Evolutionary conservation across 2,888 invertebrate species (phyloP), one percentile per base, ranked within the genome.

Genomic region (Lochmaea crataegi): DNA sequence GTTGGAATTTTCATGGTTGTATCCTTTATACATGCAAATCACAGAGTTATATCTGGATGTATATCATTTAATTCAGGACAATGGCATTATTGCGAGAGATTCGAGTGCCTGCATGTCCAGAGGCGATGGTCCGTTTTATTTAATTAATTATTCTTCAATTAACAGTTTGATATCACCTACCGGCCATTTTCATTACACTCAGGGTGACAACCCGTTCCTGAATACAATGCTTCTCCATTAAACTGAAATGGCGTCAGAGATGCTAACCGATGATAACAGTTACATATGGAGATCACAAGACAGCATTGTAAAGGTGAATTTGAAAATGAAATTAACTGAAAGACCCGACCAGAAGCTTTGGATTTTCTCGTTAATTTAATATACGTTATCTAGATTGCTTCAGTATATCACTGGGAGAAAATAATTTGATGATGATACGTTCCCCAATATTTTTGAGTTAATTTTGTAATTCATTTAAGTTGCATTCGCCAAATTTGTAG

Each of bases 101-200:
- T 51, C 51, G 51, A 51, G 51, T 51, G 51, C 16, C n/a, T 51
- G n/a, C n/a, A n/a, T n/a, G 51, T 65, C 56, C 64, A 64, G 63
- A 79, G 81, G 82, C 80, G 80, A 73, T 80, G 78, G 79, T 78
- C 82, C 77, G 75, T 77, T 83, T 83, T 80, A 84, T 84, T 82
- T 77, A 82, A 84, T 84, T 84, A 84, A 84, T 84, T 84, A 84
- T 81, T 81, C 82, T 83, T 82, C 82, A 84, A 84, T 84, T 83
- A 83, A 79, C 81, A 76, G 81, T 83, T 84, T 83, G 83, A 79
- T 79, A 81, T 82, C 56, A 57, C 64, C 82, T 80, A 76, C 72
- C 77, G 76, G 75, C 77, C 75, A 76, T 76, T 73, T 78, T 78
- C 77, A 72, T 76, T 78, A 78, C 74, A 77, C 74, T 68, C 73